Conservation (phyloP, 2,888 invertebrate genomes). For the Pseudoips prasinana region DNA sequence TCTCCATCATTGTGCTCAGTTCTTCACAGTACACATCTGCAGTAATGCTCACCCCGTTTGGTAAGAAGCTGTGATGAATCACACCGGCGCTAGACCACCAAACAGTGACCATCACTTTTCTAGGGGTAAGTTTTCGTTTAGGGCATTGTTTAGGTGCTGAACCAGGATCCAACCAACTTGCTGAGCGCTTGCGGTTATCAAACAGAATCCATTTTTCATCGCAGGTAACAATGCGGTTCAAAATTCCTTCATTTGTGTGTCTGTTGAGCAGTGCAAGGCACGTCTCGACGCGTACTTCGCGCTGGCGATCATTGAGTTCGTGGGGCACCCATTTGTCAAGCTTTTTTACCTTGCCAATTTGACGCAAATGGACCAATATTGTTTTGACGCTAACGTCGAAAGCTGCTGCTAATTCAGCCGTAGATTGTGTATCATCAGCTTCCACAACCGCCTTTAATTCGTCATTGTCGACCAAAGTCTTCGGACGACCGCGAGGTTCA, state of each 20-base stretch:
- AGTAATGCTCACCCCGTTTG: constrained; percentile 3
- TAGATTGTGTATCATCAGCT: constrained; percentile 7
- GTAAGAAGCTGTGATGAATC: constrained; percentile 18
- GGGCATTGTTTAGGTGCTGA: constrained; percentile 3
- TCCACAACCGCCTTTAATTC: constrained; percentile 8
- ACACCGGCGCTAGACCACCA: too few species aligned
- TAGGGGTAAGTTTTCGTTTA: constrained; percentile 8
- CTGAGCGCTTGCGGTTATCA: constrained; percentile 5
- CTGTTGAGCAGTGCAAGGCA: constrained; percentile 8
- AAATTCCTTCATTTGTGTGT: constrained; percentile 8
- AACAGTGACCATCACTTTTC: constrained; percentile 13
- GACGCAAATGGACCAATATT: constrained; percentile 9
- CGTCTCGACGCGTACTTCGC: constrained; percentile 6
- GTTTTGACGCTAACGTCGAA: constrained; percentile 9
- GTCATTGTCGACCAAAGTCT: constrained; percentile 2
- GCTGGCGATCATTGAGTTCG: constrained; percentile 8
- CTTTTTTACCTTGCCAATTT: constrained; percentile 9
- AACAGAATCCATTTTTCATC: constrained; percentile 9
- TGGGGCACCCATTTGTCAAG: not conserved
- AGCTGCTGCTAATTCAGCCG: constrained; percentile 6
- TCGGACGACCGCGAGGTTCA: constrained; percentile 7
- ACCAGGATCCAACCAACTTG: constrained; percentile 5
- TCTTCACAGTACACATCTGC: constrained; percentile 10
- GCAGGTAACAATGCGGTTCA: constrained; percentile 5
- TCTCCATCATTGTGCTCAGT: constrained; percentile 7